Evolutionary conservation across 2,113 vertebrate genomes (phyloP).

Genomic region (Catagonus wagneri): DNA sequence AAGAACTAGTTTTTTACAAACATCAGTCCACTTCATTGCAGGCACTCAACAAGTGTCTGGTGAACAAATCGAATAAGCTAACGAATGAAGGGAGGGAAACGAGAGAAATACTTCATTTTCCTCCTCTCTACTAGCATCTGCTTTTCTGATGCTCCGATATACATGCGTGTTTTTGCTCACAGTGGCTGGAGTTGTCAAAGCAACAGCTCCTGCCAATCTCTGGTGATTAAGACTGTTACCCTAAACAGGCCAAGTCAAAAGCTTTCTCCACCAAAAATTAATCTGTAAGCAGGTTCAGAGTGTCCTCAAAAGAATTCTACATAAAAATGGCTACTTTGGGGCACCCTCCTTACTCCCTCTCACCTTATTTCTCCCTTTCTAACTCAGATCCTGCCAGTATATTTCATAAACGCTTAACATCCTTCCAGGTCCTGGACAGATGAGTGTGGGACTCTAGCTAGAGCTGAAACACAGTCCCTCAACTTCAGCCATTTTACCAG

Average conservation of each 20-base stretch:
- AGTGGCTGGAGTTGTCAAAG: slow-evolving; percentile 42
- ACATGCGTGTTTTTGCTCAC: slow-evolving; percentile 16
- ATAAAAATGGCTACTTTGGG: slow-evolving; percentile 43
- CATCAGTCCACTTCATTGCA: slow-evolving; percentile 19
- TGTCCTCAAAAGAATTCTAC: slow-evolving; percentile 17
- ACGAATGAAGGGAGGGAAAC: not conserved
- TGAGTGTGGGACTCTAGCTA: not conserved
- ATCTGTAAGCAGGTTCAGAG: slow-evolving; percentile 26
- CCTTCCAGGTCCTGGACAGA: not conserved
- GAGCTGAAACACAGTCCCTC: slow-evolving; percentile 35
- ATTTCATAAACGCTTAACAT: slow-evolving; percentile 51
- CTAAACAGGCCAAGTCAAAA: slow-evolving; percentile 43
- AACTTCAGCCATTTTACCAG: slow-evolving; percentile 35
- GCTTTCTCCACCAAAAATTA: slow-evolving; percentile 45
- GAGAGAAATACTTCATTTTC: slow-evolving; percentile 54
- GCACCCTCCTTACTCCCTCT: not conserved
- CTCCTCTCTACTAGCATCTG: slow-evolving; percentile 43
- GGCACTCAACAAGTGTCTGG: slow-evolving; percentile 55
- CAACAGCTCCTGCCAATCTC: slow-evolving; percentile 15
- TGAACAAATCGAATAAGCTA: slow-evolving; percentile 19
- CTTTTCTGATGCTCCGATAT: not conserved
- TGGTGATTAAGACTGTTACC: slow-evolving; percentile 25
- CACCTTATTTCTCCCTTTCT: slow-evolving; percentile 28
- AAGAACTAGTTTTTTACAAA: slow-evolving; percentile 44
- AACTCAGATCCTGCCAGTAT: slow-evolving; percentile 28